Evolutionary conservation across 2,888 invertebrate species (phyloP), one percentile per base, ranked within the genome.

Genomic region (Leucophenga maculata): DNA sequence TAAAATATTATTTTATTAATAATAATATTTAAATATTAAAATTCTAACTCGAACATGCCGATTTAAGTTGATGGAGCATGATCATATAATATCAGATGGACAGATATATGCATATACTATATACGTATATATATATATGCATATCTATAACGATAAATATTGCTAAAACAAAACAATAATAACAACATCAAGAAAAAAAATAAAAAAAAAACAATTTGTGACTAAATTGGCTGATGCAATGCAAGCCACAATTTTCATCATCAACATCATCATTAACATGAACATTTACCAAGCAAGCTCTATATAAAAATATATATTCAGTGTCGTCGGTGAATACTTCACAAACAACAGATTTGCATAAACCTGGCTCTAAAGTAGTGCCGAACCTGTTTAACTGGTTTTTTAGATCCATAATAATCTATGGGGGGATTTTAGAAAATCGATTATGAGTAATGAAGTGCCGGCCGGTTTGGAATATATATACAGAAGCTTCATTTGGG

Each of bases 181-280:
- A 60, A 39, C 32, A 70, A 75, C 69, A 69, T 22, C 9, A 26
- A 67, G n/a, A 60, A 13, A 31, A 60, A 70, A 54, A 72, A 69
- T 31, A 71, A 68, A 60, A 73, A 46, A 14, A 54, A 13, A 59
- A 50, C 32, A 32, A 65, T 13, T 50, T 50, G n/a, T 69, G 60
- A 64, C 67, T 59, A 66, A 80, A 86, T 80, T 83, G 86, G 88
- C 86, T 87, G 87, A 87, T 87, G 87, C 87, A 87, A 87, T 87
- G 77, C 71, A 77, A 69, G 73, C 74, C 59, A 78, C 76, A 78
- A 65, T 78, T 87, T 83, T 81, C 88, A 79, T 86, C 85, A 87
- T 39, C 39, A 26, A 26, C 26, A 39, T 39, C 39, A 39, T 39
- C 39, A 39, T 39, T 39, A 39, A 8, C 39, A 39, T 39, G 39